A percentile compares a stretch with the other conserved stretches of the same genome.
Evolutionary conservation across 2,888 invertebrate species (phyloP).

Genomic region (Tetragonisca angustula): DNA sequence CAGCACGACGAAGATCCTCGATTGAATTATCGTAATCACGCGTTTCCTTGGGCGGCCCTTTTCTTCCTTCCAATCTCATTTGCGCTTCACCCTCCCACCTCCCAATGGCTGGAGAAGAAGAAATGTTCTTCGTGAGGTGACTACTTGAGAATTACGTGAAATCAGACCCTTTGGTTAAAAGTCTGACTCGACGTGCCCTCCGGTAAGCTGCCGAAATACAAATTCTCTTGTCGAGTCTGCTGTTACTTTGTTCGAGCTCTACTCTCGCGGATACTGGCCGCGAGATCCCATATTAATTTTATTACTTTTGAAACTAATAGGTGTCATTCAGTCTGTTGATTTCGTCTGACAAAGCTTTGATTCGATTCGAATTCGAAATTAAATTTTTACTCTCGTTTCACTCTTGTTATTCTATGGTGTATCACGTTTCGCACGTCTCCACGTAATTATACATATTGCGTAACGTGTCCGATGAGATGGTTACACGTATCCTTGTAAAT

Average conservation of each 20-base stretch:
- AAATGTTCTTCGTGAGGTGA: slow-evolving; percentile 57
- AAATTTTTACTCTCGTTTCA: not conserved
- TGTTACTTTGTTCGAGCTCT: not conserved
- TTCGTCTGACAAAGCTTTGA: not conserved
- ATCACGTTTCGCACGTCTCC: not conserved
- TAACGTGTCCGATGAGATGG: not conserved
- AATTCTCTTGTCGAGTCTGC: not conserved
- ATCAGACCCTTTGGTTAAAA: slow-evolving; percentile 40
- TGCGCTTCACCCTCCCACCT: slow-evolving; percentile 35
- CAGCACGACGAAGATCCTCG: slow-evolving; percentile 68
- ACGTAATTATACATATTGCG: not conserved
- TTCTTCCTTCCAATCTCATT: slow-evolving; percentile 71
- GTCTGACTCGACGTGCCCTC: slow-evolving; percentile 1
- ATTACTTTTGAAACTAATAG: not conserved
- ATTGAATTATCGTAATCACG: slow-evolving; percentile 76
- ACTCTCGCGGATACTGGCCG: not conserved
- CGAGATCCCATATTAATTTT: not conserved
- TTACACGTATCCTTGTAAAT: not conserved
- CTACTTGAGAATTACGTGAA: slow-evolving; percentile 49
- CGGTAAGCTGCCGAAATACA: slow-evolving; percentile 35
- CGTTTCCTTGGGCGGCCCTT: slow-evolving; percentile 53
- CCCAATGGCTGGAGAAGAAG: not conserved
- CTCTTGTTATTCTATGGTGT: too few relatives aligned
- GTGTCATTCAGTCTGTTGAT: not conserved
- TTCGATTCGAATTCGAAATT: not conserved